These are phyloP conservation scores for Lasioglossum figueresi DNA, from an alignment of 2,888 invertebrate genomes.

Conservation along the genomic window DNA sequence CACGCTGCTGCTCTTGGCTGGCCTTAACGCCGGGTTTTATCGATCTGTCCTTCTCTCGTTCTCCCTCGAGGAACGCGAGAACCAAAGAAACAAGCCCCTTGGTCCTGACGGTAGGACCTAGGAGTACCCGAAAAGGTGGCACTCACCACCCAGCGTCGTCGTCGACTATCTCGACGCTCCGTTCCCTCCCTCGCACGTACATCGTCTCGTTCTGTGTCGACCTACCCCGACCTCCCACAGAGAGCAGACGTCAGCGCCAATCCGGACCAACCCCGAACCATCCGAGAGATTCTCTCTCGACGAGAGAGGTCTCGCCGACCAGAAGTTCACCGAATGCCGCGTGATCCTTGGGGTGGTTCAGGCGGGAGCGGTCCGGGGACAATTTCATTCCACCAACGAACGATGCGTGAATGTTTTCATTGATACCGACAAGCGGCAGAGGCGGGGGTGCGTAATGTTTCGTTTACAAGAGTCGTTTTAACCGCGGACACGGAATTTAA, in stretches of 20 bases:
- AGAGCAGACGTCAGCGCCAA: constrained; percentile 40
- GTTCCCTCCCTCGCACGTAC: constrained; percentile 59
- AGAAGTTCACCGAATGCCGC: neutral
- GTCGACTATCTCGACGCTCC: constrained; percentile 65
- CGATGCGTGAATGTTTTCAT: constrained; percentile 33
- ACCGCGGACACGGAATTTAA: neutral
- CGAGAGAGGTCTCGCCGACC: constrained; percentile 50
- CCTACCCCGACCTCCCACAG: constrained; percentile 41
- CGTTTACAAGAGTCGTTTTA: constrained; percentile 8
- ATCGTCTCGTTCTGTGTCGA: constrained; percentile 51
- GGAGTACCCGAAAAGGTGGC: constrained; percentile 60
- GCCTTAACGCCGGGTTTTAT: constrained; percentile 64
- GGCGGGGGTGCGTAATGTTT: neutral
- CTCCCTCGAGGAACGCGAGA: constrained; percentile 38
- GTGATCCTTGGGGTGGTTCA: constrained; percentile 12
- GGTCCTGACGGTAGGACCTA: constrained; percentile 51
- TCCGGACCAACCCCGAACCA: constrained; percentile 28
- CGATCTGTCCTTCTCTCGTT: constrained; percentile 69
- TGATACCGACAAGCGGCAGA: constrained; percentile 15
- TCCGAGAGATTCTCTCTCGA: constrained; percentile 25
- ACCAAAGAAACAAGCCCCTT: constrained; percentile 28
- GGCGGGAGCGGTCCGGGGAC: constrained; percentile 19
- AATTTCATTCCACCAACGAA: constrained; percentile 43
- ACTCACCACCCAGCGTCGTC: constrained; percentile 65
- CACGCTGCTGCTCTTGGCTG: neutral